phyloP scores from a whole-genome alignment of 2,888 invertebrate genomes.

The Trichopria drosophilae region DNA sequence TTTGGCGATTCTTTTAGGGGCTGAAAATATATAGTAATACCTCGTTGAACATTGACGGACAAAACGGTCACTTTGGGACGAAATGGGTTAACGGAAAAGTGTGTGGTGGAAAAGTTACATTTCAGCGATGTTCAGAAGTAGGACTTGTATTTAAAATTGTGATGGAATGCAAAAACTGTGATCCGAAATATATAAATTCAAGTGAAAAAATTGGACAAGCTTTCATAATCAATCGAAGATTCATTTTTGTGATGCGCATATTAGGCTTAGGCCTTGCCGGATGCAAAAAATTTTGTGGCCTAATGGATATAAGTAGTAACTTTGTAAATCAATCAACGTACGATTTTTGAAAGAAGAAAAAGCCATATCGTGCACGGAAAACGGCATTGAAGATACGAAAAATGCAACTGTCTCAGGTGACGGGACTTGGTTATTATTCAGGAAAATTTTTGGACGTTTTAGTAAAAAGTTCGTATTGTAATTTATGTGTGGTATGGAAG shows the following conservation, averaged over 20 bases:
- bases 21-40: too few species aligned
- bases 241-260: too few species aligned
- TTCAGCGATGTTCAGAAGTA: slow-evolving; percentile 30
- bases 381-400: too few species aligned
- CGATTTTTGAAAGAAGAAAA: slow-evolving; percentile 33
- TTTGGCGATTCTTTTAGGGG: too few species aligned
- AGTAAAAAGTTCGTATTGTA: slow-evolving; percentile 29
- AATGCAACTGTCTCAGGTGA: slow-evolving; percentile 39
- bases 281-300: too few species aligned
- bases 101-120: slow-evolving; percentile 33
- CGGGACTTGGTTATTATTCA: slow-evolving; percentile 33
- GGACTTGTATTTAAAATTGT: slow-evolving; percentile 35
- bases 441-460: slow-evolving; percentile 31
- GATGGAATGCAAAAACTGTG: slow-evolving; percentile 32
- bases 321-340: slow-evolving; percentile 33
- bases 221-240: slow-evolving; percentile 32
- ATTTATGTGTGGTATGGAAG: slow-evolving; percentile 29
- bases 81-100: slow-evolving; percentile 19
- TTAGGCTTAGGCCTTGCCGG: slow-evolving; percentile 5
- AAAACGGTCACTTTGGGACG: too few species aligned
- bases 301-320: slow-evolving; percentile 33
- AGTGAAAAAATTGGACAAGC: slow-evolving; percentile 31
- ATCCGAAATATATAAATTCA: slow-evolving; percentile 31
- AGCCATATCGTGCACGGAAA: slow-evolving; percentile 32
- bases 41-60: too few species aligned